These are phyloP conservation scores for Pygathrix nemaeus DNA, from an alignment of 2,113 vertebrate species.

Conservation along the genomic window DNA sequence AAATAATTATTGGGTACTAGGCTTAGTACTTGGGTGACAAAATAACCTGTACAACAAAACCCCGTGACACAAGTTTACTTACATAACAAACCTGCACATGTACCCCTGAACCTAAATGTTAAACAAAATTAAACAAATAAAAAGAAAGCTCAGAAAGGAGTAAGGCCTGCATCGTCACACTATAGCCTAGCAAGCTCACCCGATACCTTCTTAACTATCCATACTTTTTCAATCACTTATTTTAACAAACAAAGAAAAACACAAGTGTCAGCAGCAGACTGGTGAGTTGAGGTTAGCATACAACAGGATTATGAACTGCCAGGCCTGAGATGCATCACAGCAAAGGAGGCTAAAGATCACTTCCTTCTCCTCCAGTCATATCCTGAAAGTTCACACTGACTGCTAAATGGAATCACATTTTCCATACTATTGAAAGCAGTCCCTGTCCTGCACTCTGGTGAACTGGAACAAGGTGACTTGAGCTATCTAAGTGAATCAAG, in stretches of 20 bases:
- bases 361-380: background rate
- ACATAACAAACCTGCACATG: too few relatives aligned
- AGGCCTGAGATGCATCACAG: background rate
- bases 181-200: background rate
- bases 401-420: conserved; percentile 16
- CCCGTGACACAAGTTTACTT: too few relatives aligned
- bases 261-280: background rate
- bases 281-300: background rate
- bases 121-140: too few relatives aligned
- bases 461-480: background rate
- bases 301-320: background rate
- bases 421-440: background rate
- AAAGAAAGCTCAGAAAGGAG: background rate
- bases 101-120: too few relatives aligned
- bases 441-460: background rate
- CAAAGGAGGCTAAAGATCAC: background rate
- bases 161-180: background rate
- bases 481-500: background rate
- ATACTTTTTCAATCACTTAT: background rate
- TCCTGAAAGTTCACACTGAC: background rate
- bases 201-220: background rate
- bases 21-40: too few relatives aligned
- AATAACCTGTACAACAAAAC: too few relatives aligned
- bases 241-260: background rate
- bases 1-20: too few relatives aligned